A percentile compares a stretch with the other conserved stretches of the same genome.
Conservation (phyloP, 2,888 invertebrate genomes). For the Cremastobaeus sp. region DNA sequence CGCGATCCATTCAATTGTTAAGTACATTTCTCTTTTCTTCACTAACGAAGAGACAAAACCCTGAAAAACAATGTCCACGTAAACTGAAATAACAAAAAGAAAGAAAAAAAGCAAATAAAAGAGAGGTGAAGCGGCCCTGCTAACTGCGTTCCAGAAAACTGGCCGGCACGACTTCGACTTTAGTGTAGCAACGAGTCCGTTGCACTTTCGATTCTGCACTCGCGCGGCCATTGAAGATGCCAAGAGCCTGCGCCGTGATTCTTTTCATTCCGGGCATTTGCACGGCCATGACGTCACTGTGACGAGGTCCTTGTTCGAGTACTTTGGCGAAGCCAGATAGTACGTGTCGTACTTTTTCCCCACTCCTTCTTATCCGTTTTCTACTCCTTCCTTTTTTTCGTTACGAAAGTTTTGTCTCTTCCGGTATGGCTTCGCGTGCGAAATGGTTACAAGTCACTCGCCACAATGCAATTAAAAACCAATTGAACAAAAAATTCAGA, state of each 20-base stretch:
- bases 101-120: constrained; percentile 34
- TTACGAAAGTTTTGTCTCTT: constrained; percentile 41
- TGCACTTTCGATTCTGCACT: constrained; percentile 61
- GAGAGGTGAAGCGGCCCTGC: constrained; percentile 49
- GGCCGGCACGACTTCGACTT: constrained; percentile 39
- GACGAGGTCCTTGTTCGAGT: constrained; percentile 45
- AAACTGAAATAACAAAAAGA: no score
- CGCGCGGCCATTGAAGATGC: constrained; percentile 54
- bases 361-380: not conserved
- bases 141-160: constrained; percentile 53
- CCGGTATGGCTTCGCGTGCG: constrained; percentile 29
- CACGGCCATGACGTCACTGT: constrained; percentile 47
- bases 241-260: constrained; percentile 56
- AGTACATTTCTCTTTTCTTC: constrained; percentile 16
- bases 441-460: no score
- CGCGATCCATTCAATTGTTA: constrained; percentile 18
- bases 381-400: constrained; percentile 1
- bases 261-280: constrained; percentile 49
- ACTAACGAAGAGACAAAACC: constrained; percentile 7
- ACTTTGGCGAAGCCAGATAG: constrained; percentile 42
- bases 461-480: no score
- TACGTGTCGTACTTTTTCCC: constrained; percentile 27
- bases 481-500: no score
- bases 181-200: constrained; percentile 48
- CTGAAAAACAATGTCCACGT: no score